Evolutionary conservation across 2,113 vertebrate genomes (phyloP).

Genomic region (Gila orcuttii): DNA sequence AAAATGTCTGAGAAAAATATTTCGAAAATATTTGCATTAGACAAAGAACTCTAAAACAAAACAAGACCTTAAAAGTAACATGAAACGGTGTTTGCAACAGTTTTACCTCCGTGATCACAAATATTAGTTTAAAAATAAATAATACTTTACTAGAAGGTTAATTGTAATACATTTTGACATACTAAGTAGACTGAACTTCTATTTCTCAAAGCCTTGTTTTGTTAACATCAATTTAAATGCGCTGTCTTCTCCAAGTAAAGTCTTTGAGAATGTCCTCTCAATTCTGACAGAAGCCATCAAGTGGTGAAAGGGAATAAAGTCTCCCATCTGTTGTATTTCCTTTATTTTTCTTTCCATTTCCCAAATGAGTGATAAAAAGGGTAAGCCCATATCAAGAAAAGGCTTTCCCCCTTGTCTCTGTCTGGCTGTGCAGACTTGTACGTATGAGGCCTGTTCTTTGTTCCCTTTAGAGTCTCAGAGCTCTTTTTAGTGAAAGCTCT

Average conservation of each 20-base stretch:
- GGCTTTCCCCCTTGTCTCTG: background rate
- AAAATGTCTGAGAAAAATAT: background rate
- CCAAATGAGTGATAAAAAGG: conserved; percentile 20
- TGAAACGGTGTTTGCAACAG: background rate
- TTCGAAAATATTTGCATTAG: background rate
- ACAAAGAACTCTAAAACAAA: background rate
- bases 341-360: background rate
- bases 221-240: background rate
- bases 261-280: background rate
- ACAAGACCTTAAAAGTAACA: background rate
- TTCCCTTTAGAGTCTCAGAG: conserved; percentile 17
- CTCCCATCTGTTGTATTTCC: background rate
- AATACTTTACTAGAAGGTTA: no score
- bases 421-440: background rate
- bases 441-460: conserved; percentile 24
- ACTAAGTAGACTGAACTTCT: background rate
- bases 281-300: background rate
- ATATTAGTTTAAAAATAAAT: background rate
- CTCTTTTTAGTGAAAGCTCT: conserved; percentile 39
- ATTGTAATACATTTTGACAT: background rate
- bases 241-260: background rate
- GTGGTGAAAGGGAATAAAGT: background rate
- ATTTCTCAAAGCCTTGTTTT: background rate
- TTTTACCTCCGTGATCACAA: background rate
- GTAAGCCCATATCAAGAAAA: conserved; percentile 17